Conservation (phyloP, 2,113 vertebrate species). For the Sigmodon hispidus region DNA sequence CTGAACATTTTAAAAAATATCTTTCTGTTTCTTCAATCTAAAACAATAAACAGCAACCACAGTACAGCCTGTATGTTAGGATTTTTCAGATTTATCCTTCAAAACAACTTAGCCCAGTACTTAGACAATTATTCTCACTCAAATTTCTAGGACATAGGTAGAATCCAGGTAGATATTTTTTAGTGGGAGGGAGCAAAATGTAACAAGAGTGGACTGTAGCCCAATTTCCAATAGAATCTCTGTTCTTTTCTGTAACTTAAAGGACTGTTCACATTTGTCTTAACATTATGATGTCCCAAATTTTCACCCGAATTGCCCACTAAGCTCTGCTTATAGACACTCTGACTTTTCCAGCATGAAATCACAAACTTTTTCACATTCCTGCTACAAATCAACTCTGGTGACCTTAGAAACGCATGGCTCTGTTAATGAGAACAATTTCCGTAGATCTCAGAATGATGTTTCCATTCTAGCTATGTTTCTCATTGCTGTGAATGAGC, state of each 20-base stretch:
- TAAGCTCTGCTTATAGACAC: neutral
- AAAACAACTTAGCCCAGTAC: neutral
- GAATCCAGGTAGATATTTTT: neutral
- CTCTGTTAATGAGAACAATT: neutral
- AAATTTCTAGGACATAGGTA: neutral
- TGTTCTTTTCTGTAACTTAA: neutral
- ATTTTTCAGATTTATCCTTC: neutral
- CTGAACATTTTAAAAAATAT: neutral
- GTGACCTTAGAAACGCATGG: neutral
- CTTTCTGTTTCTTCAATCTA: neutral
- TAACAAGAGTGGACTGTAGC: neutral
- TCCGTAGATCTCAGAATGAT: neutral
- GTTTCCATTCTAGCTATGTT: neutral
- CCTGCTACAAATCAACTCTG: neutral
- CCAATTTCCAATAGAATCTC: neutral
- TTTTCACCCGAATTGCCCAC: neutral
- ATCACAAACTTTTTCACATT: neutral
- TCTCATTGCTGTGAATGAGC: neutral
- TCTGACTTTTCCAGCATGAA: neutral
- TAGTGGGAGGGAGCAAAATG: neutral
- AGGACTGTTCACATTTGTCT: neutral
- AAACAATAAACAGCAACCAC: neutral
- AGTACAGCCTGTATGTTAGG: neutral
- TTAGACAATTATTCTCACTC: neutral
- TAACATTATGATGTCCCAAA: neutral